Base-by-base conservation (phyloP, 37 sponge, comb jelly and placozoan species). In the Amphimedon queenslandica region DNA sequence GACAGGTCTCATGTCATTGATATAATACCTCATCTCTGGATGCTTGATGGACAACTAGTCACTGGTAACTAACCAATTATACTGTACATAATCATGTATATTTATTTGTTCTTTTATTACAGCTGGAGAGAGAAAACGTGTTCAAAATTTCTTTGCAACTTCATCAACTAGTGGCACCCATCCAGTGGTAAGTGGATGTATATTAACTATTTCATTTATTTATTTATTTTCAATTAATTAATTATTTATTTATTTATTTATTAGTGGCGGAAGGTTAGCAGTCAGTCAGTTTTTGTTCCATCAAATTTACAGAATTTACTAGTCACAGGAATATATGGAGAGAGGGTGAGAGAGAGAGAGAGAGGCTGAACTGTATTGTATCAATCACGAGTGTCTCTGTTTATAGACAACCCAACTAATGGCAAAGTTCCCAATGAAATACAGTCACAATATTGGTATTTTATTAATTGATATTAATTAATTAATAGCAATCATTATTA, bases 1-100 rank as follows among this genome's bases (percentile, higher is more conserved):
- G 88, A 88, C 58, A 66, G 88, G 8, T 37, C 67, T n/a, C 88
- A 88, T 71, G 82, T 82, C 11, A 82, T 88, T 4, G 79, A 78
- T 55, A 40, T 69, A 23, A 70, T 88, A 1, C 88, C 88, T 30
- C 63, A 88, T 35, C 58, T 82, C 38, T 88, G 88, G 88, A 77
- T 82, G 82, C 58, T 88, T 36, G 88, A 88, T 73, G 82, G 79
- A 25, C 64, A 63, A 27, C 57, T 88, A 20, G 74, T 88, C 32
- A 82, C 88, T 33, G 83, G 83, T 82, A 34, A 63, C n/a, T n/a
- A 21, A 53, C 20, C 20, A 21, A 53, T 53, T 21, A 53, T 53
- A n/a, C n/a, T n/a, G n/a, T 18, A 47, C 51, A 18, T 47, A 8
- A 18, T 47, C 51, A 70, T 67, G 33, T 33, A 16, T 33, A 35